A percentile compares a stretch with the other conserved stretches of the same genome.
Conservation (phyloP, 2,113 vertebrate genomes). For the Macrotis lagotis region DNA sequence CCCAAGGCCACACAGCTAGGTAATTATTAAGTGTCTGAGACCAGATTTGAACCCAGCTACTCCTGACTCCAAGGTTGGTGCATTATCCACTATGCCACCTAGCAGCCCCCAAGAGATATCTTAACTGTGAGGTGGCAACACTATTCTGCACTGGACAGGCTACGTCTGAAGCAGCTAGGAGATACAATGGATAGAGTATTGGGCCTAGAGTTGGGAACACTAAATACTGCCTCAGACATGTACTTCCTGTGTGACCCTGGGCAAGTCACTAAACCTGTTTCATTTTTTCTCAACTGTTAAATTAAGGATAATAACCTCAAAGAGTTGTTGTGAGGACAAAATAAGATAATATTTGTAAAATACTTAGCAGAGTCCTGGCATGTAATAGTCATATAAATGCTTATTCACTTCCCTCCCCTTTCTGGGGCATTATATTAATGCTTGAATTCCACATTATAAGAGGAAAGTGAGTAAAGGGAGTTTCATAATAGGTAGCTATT, state of each 20-base stretch:
- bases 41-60: too few relatives aligned
- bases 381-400: neutral
- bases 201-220: neutral
- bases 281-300: neutral
- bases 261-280: neutral
- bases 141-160: neutral
- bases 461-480: neutral
- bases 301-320: neutral
- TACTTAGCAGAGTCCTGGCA: neutral
- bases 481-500: neutral
- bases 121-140: neutral
- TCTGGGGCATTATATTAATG: neutral
- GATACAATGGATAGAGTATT: neutral
- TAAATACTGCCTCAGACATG: neutral
- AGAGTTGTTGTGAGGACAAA: neutral
- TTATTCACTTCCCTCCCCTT: neutral
- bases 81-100: too few relatives aligned
- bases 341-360: neutral
- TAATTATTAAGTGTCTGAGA: too few relatives aligned
- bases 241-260: neutral
- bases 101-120: too few relatives aligned
- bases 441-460: neutral
- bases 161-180: neutral
- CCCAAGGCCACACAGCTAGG: too few relatives aligned
- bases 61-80: too few relatives aligned